Evolutionary conservation across 2,888 invertebrate species (phyloP).

Genomic region (Caenorhabditis uteleia): DNA sequence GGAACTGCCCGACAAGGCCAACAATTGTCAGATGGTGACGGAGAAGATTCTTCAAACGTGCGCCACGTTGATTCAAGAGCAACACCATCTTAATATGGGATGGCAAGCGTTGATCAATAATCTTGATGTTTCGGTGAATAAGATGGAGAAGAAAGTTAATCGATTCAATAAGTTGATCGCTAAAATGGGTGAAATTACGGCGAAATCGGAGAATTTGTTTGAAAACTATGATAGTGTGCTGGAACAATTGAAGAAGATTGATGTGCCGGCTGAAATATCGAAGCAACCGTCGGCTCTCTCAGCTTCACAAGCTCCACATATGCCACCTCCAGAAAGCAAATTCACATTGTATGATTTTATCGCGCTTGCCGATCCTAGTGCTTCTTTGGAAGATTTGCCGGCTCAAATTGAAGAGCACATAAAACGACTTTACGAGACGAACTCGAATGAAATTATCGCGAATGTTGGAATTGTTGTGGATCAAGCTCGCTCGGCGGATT

Average conservation of each 20-base stretch:
- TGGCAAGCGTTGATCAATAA: slow-evolving; percentile 63
- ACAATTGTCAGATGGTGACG: slow-evolving; percentile 28
- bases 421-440: slow-evolving; percentile 17
- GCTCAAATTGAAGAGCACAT: slow-evolving; percentile 40
- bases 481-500: slow-evolving; percentile 49
- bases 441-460: slow-evolving; percentile 21
- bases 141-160: slow-evolving; percentile 38
- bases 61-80: slow-evolving; percentile 56
- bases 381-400: slow-evolving; percentile 40
- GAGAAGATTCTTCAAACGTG: slow-evolving; percentile 36
- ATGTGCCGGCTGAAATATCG: slow-evolving; percentile 20
- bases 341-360: slow-evolving; percentile 65
- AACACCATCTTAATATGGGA: too few species aligned
- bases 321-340: slow-evolving; percentile 6
- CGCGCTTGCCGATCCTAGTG: slow-evolving; percentile 48
- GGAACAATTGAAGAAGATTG: slow-evolving; percentile 52
- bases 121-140: slow-evolving; percentile 52
- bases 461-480: too few species aligned
- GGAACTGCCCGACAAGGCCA: slow-evolving; percentile 35
- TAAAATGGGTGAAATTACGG: slow-evolving; percentile 25
- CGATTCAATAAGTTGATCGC: slow-evolving; percentile 28
- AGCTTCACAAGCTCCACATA: slow-evolving; percentile 18
- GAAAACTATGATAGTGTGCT: slow-evolving; percentile 56
- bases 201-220: slow-evolving; percentile 43
- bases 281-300: slow-evolving; percentile 29